Percentiles rank a stretch among this genome's conserved stretches.
These are phyloP conservation scores for Sebastes dallii DNA, from an alignment of 2,797 vertebrate species.

Conservation along the genomic window DNA sequence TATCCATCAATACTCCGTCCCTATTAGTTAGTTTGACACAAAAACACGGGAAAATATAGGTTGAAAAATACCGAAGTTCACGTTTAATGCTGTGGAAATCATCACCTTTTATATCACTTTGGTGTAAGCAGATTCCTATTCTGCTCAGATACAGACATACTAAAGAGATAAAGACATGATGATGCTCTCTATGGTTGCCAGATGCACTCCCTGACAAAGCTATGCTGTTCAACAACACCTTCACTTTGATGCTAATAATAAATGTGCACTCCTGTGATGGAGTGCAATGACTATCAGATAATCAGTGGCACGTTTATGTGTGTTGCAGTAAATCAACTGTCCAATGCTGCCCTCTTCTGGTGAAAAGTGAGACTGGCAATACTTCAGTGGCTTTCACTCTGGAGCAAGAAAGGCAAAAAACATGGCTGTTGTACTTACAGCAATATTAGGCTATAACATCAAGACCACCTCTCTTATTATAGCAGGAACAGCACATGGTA, in stretches of 20 bases:
- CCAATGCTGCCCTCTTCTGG: conserved; percentile 52
- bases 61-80: no score
- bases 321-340: neutral
- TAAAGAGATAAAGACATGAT: neutral
- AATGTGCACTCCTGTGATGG: neutral
- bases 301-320: neutral
- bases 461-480: neutral
- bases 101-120: neutral
- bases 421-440: neutral
- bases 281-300: neutral
- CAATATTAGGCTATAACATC: neutral
- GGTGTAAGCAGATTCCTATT: neutral
- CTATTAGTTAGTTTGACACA: no score
- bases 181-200: neutral
- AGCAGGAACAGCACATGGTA: neutral
- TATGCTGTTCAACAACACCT: neutral
- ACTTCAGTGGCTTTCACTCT: neutral
- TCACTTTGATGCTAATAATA: accelerated
- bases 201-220: neutral
- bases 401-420: neutral
- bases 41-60: no score
- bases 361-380: neutral
- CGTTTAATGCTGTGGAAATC: neutral
- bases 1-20: no score
- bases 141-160: neutral